phyloP scores from a whole-genome alignment of 2,113 vertebrate species.

The Electrona antarctica region DNA sequence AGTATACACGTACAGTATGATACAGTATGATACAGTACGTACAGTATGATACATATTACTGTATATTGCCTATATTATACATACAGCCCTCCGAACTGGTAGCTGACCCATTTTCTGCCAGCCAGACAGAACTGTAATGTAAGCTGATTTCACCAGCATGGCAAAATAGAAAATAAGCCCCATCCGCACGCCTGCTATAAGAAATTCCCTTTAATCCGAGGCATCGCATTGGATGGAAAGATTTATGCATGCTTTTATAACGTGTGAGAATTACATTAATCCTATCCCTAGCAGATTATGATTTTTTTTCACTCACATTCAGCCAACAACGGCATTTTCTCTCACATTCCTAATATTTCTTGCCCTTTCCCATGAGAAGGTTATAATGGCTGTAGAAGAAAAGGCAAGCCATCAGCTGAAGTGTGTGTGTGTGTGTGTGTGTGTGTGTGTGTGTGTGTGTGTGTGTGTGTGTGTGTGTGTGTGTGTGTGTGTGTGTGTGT shows the following conservation, averaged over 20 bases:
- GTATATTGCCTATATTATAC: no score
- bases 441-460: neutral
- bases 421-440: neutral
- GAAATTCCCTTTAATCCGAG: conserved; percentile 15
- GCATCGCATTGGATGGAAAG: neutral
- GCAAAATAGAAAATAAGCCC: conserved; percentile 22
- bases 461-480: conserved; percentile 5
- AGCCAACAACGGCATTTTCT: conserved; percentile 44
- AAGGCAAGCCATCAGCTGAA: conserved; percentile 8
- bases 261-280: conserved; percentile 61
- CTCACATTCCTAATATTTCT: conserved; percentile 44
- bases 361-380: conserved; percentile 70
- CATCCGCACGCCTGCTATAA: conserved; percentile 11
- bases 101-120: neutral
- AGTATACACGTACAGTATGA: no score
- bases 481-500: conserved; percentile 10
- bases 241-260: conserved; percentile 39
- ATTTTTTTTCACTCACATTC: conserved; percentile 32
- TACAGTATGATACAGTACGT: no score
- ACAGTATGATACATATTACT: no score
- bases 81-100: neutral
- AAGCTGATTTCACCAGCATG: conserved; percentile 39
- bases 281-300: conserved; percentile 56
- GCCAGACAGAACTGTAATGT: neutral
- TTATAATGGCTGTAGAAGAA: conserved; percentile 36